Evolutionary conservation across 2,113 vertebrate genomes (phyloP).

Genomic region (Varanus salvator): DNA sequence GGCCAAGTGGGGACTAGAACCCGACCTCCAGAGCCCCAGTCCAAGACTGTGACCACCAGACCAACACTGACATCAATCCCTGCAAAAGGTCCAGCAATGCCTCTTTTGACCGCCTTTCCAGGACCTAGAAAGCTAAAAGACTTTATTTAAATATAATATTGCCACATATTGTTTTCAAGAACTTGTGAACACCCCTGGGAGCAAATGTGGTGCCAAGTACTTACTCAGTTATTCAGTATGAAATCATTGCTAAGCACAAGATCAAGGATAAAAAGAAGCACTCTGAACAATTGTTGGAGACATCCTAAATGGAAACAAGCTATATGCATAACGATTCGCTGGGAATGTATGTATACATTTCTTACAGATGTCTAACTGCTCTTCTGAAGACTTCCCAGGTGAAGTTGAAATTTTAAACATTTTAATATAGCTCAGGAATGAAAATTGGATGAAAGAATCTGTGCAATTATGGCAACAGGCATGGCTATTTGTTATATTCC

Average conservation of each 20-base stretch:
- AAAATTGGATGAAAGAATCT: conserved; percentile 7
- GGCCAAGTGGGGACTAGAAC: too few species aligned
- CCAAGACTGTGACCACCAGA: too few species aligned
- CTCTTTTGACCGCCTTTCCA: neutral
- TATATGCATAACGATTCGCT: conserved; percentile 9
- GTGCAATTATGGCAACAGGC: conserved; percentile 44
- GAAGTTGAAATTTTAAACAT: conserved; percentile 11
- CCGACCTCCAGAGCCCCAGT: too few species aligned
- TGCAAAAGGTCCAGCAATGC: neutral
- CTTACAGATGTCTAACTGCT: neutral
- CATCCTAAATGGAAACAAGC: conserved; percentile 9
- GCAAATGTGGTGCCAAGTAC: neutral
- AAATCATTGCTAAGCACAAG: neutral
- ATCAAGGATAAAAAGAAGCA: conserved; percentile 13
- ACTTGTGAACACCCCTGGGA: neutral
- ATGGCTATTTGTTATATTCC: conserved; percentile 36
- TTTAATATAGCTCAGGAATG: conserved; percentile 42
- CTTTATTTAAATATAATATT: neutral
- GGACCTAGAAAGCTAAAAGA: neutral
- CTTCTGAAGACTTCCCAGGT: conserved; percentile 16
- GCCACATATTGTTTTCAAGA: neutral
- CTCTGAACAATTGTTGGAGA: conserved; percentile 14
- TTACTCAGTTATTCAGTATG: neutral
- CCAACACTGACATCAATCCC: too few species aligned
- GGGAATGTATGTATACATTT: conserved; percentile 16